These are phyloP conservation scores for Ceratitis capitata DNA, from an alignment of 1,140 invertebrate genomes.

Conservation along the genomic window DNA sequence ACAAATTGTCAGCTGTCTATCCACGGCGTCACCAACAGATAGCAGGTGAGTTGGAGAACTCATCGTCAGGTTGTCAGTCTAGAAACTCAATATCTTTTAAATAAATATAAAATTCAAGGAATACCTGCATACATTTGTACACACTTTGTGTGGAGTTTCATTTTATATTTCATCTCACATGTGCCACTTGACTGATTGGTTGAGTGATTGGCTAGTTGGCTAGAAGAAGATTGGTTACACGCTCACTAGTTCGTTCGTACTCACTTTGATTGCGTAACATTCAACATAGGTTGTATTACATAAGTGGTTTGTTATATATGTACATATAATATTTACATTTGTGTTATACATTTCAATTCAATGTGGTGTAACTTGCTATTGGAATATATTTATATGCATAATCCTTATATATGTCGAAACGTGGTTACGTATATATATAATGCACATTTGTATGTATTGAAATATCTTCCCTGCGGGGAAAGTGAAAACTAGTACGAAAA, in stretches of 20 bases:
- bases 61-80: neutral
- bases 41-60: neutral
- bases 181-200: neutral
- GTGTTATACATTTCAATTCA: neutral
- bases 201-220: constrained; percentile 3
- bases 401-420: neutral
- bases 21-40: neutral
- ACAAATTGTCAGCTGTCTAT: constrained; percentile 13
- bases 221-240: neutral
- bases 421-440: neutral
- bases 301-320: neutral
- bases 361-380: neutral
- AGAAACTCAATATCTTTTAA: neutral
- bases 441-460: neutral
- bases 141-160: neutral
- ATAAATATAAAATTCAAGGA: neutral
- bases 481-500: no score
- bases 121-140: neutral
- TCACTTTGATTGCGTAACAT: neutral
- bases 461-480: no score
- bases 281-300: neutral
- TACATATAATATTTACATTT: no score
- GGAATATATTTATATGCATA: neutral
- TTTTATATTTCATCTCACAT: neutral
- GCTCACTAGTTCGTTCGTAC: neutral